Conservation (phyloP, 53 echinoderm and acorn worm genomes). For the Hippasteria phrygiana region DNA sequence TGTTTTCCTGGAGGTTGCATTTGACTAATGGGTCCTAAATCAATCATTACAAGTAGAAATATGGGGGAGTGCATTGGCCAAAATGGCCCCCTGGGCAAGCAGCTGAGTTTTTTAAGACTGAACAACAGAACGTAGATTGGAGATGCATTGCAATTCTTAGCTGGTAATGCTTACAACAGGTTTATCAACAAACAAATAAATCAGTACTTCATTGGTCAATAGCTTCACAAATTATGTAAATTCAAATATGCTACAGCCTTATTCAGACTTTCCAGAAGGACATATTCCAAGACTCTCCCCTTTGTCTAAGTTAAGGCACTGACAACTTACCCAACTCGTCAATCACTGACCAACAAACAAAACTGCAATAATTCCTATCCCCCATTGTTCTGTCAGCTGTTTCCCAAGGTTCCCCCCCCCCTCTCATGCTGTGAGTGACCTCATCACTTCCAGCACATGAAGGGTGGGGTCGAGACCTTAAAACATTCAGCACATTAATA, state of each 20-base stretch:
- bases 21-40: neutral
- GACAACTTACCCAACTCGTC: no score
- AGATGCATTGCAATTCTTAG: neutral
- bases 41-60: neutral
- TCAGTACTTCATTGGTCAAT: no score
- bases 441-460: constrained; percentile 4
- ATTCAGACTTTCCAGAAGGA: no score
- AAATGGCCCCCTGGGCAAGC: neutral
- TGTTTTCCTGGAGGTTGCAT: neutral
- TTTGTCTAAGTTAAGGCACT: no score
- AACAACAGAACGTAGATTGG: neutral
- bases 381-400: neutral
- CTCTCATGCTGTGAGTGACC: constrained; percentile 11
- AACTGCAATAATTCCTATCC: neutral
- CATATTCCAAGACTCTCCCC: no score
- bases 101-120: neutral
- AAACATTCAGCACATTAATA: constrained; percentile 25
- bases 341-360: neutral
- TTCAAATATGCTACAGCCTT: no score
- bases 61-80: neutral
- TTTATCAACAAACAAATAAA: no score
- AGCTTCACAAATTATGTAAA: no score
- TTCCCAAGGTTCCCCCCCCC: neutral
- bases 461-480: neutral
- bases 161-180: no score